These are phyloP conservation scores for Zootoca vivipara DNA, from an alignment of 2,113 vertebrate species.

Conservation along the genomic window DNA sequence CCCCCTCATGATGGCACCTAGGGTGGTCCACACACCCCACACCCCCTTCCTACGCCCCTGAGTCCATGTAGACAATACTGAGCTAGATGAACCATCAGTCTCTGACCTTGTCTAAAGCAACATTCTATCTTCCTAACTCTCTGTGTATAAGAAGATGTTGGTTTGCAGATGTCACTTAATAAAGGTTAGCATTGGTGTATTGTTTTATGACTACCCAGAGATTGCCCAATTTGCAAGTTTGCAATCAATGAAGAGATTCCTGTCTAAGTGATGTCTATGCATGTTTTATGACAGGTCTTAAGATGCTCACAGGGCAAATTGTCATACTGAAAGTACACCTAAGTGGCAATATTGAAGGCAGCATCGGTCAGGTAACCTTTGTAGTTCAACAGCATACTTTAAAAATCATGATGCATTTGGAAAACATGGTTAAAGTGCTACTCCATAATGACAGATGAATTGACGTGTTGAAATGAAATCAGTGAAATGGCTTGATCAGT, in stretches of 20 bases:
- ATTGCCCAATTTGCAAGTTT: not conserved
- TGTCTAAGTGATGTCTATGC: not conserved
- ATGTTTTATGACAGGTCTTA: not conserved
- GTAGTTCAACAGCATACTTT: not conserved
- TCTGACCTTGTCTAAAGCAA: not conserved
- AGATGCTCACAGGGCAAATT: not conserved
- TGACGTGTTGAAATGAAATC: slow-evolving; percentile 26
- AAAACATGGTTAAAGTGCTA: slow-evolving; percentile 21
- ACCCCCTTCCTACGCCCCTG: too few relatives aligned
- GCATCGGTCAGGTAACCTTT: slow-evolving; percentile 27
- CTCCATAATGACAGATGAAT: slow-evolving; percentile 7
- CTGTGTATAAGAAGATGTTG: not conserved
- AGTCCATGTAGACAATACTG: not conserved
- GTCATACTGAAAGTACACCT: not conserved
- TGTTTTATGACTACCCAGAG: not conserved
- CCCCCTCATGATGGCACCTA: too few relatives aligned
- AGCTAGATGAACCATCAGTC: not conserved
- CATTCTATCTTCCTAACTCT: not conserved
- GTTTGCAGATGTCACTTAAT: not conserved
- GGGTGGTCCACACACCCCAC: too few relatives aligned
- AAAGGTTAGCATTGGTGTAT: not conserved
- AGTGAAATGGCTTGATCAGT: slow-evolving; percentile 54
- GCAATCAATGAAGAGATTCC: not conserved
- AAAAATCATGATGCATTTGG: slow-evolving; percentile 42
- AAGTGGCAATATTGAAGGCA: not conserved